These are phyloP conservation scores for Camelus bactrianus DNA, from an alignment of 2,113 vertebrate genomes.

Conservation along the genomic window DNA sequence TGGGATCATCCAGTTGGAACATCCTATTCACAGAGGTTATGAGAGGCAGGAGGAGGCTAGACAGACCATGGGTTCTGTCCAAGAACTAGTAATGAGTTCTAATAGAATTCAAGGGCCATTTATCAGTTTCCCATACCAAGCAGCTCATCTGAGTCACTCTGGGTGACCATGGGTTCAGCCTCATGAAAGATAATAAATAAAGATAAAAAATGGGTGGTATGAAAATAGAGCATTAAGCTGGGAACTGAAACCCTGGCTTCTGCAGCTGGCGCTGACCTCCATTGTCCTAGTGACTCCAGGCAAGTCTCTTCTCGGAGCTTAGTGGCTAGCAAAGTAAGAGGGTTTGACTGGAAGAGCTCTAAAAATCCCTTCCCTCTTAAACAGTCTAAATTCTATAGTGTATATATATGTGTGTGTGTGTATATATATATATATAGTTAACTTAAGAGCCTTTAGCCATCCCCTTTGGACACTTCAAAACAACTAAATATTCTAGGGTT, in stretches of 20 bases:
- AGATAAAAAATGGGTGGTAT: not conserved
- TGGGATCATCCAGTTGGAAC: not conserved
- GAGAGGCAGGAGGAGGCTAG: not conserved
- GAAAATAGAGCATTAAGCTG: not conserved
- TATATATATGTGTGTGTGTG: not conserved
- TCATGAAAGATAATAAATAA: conserved; percentile 7
- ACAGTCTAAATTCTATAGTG: not conserved
- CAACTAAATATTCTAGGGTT: not conserved
- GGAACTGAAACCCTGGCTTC: not conserved
- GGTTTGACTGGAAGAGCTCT: not conserved
- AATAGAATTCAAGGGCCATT: not conserved
- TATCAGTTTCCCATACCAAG: not conserved
- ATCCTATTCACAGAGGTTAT: not conserved
- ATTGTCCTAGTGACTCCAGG: not conserved
- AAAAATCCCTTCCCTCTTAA: conserved; percentile 14
- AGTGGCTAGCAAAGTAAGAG: not conserved
- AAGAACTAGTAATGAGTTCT: not conserved
- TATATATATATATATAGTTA: not conserved
- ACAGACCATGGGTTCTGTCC: not conserved
- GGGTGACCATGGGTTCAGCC: not conserved
- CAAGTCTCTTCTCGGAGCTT: not conserved
- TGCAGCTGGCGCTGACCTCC: not conserved
- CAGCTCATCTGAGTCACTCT: conserved; percentile 28
- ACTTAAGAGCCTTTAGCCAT: not conserved
- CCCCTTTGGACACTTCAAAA: not conserved